Evolutionary conservation across 2,888 invertebrate species (phyloP).

Genomic region (Hirtodrosophila trivittata): DNA sequence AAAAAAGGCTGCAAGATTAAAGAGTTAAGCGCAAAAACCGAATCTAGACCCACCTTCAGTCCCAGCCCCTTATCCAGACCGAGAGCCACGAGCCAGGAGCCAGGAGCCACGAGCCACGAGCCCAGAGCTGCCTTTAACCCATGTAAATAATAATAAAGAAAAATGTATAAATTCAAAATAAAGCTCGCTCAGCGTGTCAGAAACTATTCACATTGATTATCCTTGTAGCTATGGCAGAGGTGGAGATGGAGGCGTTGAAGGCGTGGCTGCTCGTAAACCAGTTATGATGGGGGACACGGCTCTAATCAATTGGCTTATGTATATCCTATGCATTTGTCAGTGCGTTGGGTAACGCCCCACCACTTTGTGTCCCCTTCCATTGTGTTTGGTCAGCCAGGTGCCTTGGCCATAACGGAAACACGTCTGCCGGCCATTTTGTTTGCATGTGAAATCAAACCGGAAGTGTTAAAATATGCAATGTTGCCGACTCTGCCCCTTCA

Average conservation of each 20-base stretch:
- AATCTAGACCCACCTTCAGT: conserved; percentile 23
- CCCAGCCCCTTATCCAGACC: conserved; percentile 1
- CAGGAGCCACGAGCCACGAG: neutral
- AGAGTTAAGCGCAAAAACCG: conserved; percentile 70
- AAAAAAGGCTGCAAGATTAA: conserved; percentile 65
- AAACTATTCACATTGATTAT: conserved; percentile 66
- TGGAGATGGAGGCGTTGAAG: conserved; percentile 4
- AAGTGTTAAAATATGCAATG: conserved; percentile 75
- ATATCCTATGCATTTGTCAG: conserved; percentile 34
- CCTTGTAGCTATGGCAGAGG: conserved; percentile 44
- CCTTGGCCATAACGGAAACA: conserved; percentile 60
- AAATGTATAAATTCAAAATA: conserved; percentile 37
- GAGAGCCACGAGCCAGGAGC: neutral
- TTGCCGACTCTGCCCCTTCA: conserved; percentile 25
- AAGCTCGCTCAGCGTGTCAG: conserved; percentile 36
- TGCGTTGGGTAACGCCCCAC: conserved; percentile 6
- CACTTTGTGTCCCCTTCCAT: neutral
- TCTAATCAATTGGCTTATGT: conserved; percentile 60
- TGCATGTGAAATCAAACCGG: conserved; percentile 79
- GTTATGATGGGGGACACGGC: conserved; percentile 51
- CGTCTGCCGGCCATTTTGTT: conserved; percentile 79
- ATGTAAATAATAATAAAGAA: conserved; percentile 17
- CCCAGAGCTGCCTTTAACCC: conserved; percentile 15
- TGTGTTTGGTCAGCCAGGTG: conserved; percentile 55
- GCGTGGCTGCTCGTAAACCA: conserved; percentile 47